Conservation (phyloP, 2,113 vertebrate genomes). For the Tretioscincus oriximinensis region DNA sequence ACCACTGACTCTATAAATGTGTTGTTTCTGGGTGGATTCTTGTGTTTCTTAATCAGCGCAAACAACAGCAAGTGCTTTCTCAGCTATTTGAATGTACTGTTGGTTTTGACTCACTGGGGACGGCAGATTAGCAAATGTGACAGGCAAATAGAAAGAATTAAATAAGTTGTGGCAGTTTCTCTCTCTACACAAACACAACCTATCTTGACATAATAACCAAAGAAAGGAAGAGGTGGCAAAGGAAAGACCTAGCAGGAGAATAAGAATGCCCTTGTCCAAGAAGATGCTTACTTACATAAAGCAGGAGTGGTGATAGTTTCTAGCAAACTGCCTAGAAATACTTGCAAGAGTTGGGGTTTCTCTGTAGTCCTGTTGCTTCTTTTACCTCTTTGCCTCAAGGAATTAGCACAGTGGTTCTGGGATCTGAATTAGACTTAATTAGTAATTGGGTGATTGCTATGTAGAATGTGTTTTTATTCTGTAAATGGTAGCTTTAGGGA, state of each 20-base stretch:
- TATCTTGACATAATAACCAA: constrained; percentile 17
- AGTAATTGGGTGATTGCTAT: not conserved
- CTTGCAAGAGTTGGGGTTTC: not conserved
- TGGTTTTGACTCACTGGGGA: constrained; percentile 4
- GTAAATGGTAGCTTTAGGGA: not conserved
- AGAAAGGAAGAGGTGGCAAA: not conserved
- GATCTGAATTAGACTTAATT: not conserved
- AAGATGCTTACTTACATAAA: not conserved
- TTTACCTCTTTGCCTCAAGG: too few relatives aligned
- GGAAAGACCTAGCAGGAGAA: constrained; percentile 7
- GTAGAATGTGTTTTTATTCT: not conserved
- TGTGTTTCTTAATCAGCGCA: constrained; percentile 21
- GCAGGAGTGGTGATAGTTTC: not conserved
- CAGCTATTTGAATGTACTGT: constrained; percentile 16
- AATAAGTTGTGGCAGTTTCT: constrained; percentile 8
- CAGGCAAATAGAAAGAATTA: constrained; percentile 17
- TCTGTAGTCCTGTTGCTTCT: not conserved
- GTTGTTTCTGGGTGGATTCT: not conserved
- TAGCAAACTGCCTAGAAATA: constrained; percentile 5
- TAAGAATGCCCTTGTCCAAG: not conserved
- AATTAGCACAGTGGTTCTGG: not conserved
- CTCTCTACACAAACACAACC: constrained; percentile 13
- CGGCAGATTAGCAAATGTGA: constrained; percentile 23
- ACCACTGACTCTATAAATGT: not conserved
- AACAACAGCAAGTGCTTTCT: constrained; percentile 24